A percentile compares a stretch with the other conserved stretches of the same genome.
Evolutionary conservation across 2,797 vertebrate genomes (phyloP).

Genomic region (Xyrichtys novacula): DNA sequence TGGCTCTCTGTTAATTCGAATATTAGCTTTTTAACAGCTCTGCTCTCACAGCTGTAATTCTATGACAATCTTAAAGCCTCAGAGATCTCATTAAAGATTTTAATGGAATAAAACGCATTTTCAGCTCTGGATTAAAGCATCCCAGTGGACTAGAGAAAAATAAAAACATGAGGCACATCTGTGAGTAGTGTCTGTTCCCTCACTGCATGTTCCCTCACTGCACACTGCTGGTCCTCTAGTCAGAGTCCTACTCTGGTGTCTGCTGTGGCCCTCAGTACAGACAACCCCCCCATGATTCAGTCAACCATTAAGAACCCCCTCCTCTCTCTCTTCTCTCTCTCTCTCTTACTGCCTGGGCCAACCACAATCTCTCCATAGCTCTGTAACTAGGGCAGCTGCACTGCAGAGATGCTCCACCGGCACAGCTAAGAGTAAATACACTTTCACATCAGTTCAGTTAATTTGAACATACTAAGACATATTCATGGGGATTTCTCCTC

Average conservation of each 20-base stretch:
- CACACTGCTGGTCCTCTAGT: conserved; percentile 25
- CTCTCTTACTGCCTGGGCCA: conserved; percentile 41
- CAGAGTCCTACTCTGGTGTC: conserved; percentile 35
- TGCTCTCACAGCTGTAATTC: conserved; percentile 8
- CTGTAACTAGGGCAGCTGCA: conserved; percentile 80
- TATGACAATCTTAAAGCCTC: conserved; percentile 8
- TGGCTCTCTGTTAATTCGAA: conserved; percentile 1
- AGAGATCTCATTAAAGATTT: conserved; percentile 42
- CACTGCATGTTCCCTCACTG: conserved; percentile 9
- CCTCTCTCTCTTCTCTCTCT: conserved; percentile 32
- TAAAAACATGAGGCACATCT: conserved; percentile 19
- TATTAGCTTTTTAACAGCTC: conserved; percentile 2
- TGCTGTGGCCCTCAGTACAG: conserved; percentile 40
- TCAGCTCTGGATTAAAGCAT: conserved; percentile 10
- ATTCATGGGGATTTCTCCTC: not conserved
- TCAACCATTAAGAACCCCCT: conserved; percentile 63
- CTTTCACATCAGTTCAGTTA: conserved; percentile 49
- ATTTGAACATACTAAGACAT: conserved; percentile 20
- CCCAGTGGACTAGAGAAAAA: conserved; percentile 1
- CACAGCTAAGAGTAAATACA: conserved; percentile 58
- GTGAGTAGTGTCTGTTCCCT: conserved; percentile 16
- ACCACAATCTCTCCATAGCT: conserved; percentile 68
- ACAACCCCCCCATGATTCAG: conserved; percentile 57
- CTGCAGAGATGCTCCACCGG: conserved; percentile 70
- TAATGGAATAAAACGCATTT: conserved; percentile 6